phyloP scores from a whole-genome alignment of 2,113 vertebrate species.

The Neogale vison region DNA sequence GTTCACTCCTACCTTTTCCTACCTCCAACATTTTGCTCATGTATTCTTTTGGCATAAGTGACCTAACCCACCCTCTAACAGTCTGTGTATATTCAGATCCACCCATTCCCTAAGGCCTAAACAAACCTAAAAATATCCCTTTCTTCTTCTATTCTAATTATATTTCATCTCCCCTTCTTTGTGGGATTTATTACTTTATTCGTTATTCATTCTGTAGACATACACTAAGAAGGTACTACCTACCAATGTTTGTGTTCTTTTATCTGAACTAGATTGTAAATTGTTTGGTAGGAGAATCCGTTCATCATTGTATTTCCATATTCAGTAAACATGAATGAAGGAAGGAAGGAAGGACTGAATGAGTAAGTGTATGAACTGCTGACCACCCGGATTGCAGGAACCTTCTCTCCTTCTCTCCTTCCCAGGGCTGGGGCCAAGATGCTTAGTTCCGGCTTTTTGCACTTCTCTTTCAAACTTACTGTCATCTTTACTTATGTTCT shows the following conservation, averaged over 20 bases:
- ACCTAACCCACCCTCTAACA: not conserved
- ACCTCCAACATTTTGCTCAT: not conserved
- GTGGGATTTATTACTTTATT: not conserved
- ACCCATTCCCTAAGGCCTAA: not conserved
- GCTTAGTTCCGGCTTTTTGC: not conserved
- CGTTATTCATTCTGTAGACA: constrained; percentile 6
- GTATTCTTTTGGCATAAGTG: not conserved
- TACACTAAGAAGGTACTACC: not conserved
- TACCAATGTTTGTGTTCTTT: not conserved
- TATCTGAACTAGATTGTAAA: not conserved
- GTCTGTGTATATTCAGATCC: not conserved
- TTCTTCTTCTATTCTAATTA: not conserved
- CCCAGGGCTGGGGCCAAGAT: not conserved
- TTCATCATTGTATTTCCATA: not conserved
- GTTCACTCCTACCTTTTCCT: not conserved
- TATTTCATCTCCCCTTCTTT: not conserved
- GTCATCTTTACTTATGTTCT: not conserved
- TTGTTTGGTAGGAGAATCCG: not conserved
- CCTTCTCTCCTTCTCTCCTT: not conserved
- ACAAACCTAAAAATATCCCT: not conserved
- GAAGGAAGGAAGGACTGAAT: not conserved
- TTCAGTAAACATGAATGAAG: not conserved
- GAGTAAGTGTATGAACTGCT: not conserved
- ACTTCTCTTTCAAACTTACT: not conserved
- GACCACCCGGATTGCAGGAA: not conserved